Evolutionary conservation across 2,888 invertebrate genomes (phyloP), one percentile per base, ranked within the genome.

Genomic region (Scaeva pyrastri): DNA sequence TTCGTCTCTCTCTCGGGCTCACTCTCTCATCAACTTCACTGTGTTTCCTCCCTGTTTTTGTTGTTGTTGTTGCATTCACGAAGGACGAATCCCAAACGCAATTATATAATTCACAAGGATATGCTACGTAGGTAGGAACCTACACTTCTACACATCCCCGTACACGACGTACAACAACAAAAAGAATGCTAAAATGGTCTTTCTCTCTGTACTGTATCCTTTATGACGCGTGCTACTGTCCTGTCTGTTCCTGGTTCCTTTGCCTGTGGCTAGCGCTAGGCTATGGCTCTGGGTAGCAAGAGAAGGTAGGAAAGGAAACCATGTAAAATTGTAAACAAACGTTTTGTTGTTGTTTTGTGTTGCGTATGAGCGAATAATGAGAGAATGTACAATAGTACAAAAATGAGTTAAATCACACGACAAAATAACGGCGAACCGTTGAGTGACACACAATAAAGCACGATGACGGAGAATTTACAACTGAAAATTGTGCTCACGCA

Each of bases 81-180:
- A 85, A 85, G 85, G 85, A 85, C 85, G 71, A 76, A 68, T 80
- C 45, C 21, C 68, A 68, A 52, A 68, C 68, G 68, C 21, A 85
- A 73, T 85, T 85, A 85, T 80, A 85, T 85, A 85, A 85, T 80
- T 80, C 75, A 48, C 76, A 75, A 55, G 75, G 68, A 80, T 68
- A 43, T 70, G 31, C 31, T 31, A 31, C 8, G 31, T 31, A 31
- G 31, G n/a, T n/a, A n/a, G n/a, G n/a, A n/a, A n/a, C n/a, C 31
- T 31, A 75, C 71, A 64, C 21, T 55, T 64, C 19, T 11, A n/a
- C n/a, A n/a, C 52, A n/a, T n/a, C n/a, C 31, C 31, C 31, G 31
- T 31, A 31, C n/a, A n/a, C n/a, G 31, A 31, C 5, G 8, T 7
- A 31, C 5, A 31, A 31, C 5, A 0, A 31, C 8, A 55, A 36